These are phyloP conservation scores for Chesias legatella DNA, from an alignment of 2,888 invertebrate species.

Conservation along the genomic window DNA sequence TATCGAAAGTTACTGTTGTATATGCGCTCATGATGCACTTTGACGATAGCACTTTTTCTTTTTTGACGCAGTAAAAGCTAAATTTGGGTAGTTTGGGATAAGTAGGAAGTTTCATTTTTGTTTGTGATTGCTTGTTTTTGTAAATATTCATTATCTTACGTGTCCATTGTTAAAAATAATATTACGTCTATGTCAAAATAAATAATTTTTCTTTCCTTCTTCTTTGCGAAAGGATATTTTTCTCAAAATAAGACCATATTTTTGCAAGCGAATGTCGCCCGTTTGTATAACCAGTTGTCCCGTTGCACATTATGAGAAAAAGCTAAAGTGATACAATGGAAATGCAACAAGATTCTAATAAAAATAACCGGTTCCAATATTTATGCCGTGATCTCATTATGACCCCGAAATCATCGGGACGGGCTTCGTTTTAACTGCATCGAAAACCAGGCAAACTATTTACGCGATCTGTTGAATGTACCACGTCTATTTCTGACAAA, in stretches of 20 bases:
- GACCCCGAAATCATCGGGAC: conserved; percentile 63
- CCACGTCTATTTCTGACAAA: conserved; percentile 45
- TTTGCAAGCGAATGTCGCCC: neutral
- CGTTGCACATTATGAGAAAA: conserved; percentile 7
- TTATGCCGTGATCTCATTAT: conserved; percentile 46
- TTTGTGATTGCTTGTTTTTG: no score
- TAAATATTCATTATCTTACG: no score
- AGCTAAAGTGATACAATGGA: conserved; percentile 20
- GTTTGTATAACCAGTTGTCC: conserved; percentile 1
- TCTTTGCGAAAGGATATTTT: neutral
- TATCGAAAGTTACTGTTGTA: conserved; percentile 9
- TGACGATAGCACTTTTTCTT: no score
- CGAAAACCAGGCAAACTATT: conserved; percentile 53
- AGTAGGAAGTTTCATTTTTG: no score
- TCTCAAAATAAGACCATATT: neutral
- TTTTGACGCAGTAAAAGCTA: no score
- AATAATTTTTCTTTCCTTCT: no score
- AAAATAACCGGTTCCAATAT: conserved; percentile 50
- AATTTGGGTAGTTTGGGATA: no score
- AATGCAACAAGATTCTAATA: conserved; percentile 34
- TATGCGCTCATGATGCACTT: neutral
- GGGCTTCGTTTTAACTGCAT: conserved; percentile 48
- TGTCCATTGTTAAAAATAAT: no score
- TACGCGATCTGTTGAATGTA: conserved; percentile 58
- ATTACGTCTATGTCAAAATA: no score